Conservation (phyloP, 2,797 vertebrate genomes). For the Poecilia gillii region DNA sequence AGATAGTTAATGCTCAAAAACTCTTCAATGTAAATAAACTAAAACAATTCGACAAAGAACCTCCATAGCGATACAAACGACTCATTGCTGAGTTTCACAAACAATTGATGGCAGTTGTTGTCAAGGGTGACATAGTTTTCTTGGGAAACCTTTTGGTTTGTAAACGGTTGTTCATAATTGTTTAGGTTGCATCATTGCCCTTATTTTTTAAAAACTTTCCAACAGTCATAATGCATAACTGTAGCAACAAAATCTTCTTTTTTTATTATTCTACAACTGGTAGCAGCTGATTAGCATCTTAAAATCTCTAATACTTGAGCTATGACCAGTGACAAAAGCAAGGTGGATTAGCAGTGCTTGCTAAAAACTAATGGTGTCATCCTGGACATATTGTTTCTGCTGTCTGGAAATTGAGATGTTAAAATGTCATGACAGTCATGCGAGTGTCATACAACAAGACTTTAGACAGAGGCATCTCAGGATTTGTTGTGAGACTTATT, state of each 20-base stretch:
- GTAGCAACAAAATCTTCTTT: background rate
- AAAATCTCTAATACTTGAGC: background rate
- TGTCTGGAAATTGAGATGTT: background rate
- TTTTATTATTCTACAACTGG: background rate
- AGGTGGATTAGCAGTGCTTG: too few species aligned
- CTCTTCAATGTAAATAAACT: background rate
- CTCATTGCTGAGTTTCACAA: background rate
- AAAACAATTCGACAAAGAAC: background rate
- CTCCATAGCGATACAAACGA: background rate
- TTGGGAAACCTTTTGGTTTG: too few species aligned
- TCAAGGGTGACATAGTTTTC: background rate
- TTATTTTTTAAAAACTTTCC: too few species aligned
- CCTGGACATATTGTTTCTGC: background rate
- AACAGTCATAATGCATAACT: background rate
- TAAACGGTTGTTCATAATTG: too few species aligned
- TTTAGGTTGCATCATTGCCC: too few species aligned
- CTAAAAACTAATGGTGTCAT: too few species aligned
- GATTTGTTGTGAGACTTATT: background rate
- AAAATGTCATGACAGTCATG: background rate
- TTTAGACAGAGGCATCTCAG: background rate
- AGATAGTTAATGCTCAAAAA: background rate
- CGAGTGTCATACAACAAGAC: background rate
- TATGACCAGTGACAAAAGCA: background rate
- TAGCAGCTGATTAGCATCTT: background rate
- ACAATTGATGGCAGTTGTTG: background rate